Evolutionary conservation across 2,888 invertebrate species (phyloP), one percentile per base, ranked within the genome.

Genomic region (Watsonalla cultraria): DNA sequence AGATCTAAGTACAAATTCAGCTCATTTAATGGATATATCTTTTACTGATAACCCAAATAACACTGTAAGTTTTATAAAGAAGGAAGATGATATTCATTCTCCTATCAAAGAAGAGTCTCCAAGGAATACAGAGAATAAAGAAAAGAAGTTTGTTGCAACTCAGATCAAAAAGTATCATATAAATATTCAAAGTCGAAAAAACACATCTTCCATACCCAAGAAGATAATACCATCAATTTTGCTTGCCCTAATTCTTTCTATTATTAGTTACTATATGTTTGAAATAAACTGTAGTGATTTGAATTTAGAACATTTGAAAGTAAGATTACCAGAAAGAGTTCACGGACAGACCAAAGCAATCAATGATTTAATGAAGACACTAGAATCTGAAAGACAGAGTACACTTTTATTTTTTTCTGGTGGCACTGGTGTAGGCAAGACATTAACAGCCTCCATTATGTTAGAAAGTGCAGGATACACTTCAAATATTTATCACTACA

Each of bases 401-500:
- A 89, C 86, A 72, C 68, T 90, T 13, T 53, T 90, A 50, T 69
- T 86, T 58, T 66, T 90, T 9, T 84, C 81, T 74, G 91, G 91
- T 52, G 82, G 89, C 2, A 90, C 90, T 45, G 91, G 91, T 51
- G 89, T 89, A 5, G 91, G 90, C 0, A 91, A 91, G 62, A 86
- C 91, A 46, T 83, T 74, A 56, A 69, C 82, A 24, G 66, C 78
- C n/a, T 83, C 86, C 46, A 52, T 85, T 39, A 65, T 89, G 54
- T 60, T 89, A 55, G 72, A 84, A 42, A 68, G 72, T 51, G 46
- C 78, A 24, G 76, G 79, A 61, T 61, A 70, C 24, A 74, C 70
- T 54, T 77, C 83, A 15, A 90, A 90, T 76, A 63, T 87, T 2
- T 89, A 88, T 65, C 89, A 90, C 59, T 89, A 82, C 54, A 85